phyloP scores from a whole-genome alignment of 53 echinoderm and acorn worm genomes.

The Henricia sp. region DNA sequence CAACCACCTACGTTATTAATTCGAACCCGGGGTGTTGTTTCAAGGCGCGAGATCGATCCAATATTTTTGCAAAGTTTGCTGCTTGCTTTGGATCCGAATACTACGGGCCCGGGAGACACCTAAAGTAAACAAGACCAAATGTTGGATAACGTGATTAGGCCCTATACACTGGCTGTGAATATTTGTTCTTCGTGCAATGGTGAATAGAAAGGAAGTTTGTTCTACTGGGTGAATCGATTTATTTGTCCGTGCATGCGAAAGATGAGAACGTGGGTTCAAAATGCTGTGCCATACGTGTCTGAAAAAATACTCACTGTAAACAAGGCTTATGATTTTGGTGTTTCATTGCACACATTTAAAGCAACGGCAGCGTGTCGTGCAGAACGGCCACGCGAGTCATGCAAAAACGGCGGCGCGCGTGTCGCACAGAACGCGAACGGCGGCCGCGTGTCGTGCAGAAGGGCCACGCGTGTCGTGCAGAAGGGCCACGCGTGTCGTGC shows the following conservation, averaged over 20 bases:
- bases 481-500: too few relatives aligned
- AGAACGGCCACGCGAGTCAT: too few relatives aligned
- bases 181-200: neutral
- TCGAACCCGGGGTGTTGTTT: conserved; percentile 11
- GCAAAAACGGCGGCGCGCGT: too few relatives aligned
- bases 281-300: too few relatives aligned
- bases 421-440: too few relatives aligned
- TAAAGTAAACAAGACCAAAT: conserved; percentile 14
- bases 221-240: neutral
- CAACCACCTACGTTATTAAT: conserved; percentile 27
- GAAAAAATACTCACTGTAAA: too few relatives aligned
- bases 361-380: too few relatives aligned
- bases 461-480: too few relatives aligned
- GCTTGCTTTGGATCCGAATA: too few relatives aligned
- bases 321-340: too few relatives aligned
- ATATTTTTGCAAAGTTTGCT: neutral
- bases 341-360: too few relatives aligned
- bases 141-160: conserved; percentile 1
- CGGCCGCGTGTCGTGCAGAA: too few relatives aligned
- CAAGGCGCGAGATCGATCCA: conserved; percentile 8
- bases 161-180: neutral
- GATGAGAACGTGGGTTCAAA: neutral
- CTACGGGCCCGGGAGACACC: neutral
- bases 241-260: neutral
- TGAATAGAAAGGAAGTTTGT: neutral